Evolutionary conservation across 2,113 vertebrate genomes (phyloP).

Genomic region (Aldabrachelys gigantea): DNA sequence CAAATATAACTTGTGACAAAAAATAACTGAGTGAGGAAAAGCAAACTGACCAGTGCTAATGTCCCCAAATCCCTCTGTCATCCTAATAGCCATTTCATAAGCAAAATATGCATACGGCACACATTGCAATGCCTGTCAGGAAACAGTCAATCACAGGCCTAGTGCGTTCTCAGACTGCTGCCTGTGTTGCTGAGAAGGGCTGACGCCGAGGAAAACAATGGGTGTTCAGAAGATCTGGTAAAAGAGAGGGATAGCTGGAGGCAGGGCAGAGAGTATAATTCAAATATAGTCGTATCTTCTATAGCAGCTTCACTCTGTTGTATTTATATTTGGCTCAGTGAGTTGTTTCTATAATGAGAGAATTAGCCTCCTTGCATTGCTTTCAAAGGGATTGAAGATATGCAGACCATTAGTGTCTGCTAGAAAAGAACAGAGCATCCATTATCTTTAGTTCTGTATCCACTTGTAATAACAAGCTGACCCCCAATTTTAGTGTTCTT

Average conservation of each 20-base stretch:
- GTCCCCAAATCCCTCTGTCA: no score
- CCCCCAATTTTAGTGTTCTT: neutral
- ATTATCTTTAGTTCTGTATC: neutral
- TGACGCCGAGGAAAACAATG: neutral
- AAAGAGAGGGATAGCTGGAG: neutral
- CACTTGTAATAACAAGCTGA: neutral
- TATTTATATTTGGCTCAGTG: rapidly evolving
- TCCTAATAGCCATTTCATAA: neutral
- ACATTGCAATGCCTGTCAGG: neutral
- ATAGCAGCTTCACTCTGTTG: neutral
- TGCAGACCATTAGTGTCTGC: neutral
- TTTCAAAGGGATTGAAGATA: neutral
- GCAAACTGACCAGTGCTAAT: no score
- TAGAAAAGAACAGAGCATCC: neutral
- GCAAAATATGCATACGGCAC: neutral
- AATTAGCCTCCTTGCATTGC: neutral
- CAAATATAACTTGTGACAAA: no score
- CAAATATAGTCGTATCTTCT: neutral
- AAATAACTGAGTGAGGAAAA: no score
- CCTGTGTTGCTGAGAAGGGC: neutral
- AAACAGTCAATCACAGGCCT: neutral
- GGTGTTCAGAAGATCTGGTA: neutral
- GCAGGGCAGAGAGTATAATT: neutral
- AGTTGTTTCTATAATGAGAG: neutral
- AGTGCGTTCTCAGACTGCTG: neutral